Evolutionary conservation across 64 coral and sea anemone genomes (phyloP).

Genomic region (Actinia tenebrosa): DNA sequence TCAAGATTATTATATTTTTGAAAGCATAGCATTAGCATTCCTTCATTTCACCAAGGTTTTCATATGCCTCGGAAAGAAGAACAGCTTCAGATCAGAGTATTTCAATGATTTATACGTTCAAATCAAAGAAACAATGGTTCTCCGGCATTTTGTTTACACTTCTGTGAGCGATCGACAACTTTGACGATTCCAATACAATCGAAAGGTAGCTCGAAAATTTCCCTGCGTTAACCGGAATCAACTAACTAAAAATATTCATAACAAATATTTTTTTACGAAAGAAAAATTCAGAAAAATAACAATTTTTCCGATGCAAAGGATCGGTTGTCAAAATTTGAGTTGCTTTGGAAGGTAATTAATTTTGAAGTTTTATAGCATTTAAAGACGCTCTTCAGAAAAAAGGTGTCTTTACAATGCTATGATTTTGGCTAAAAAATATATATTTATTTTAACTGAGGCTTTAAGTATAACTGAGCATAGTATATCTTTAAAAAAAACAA

Average conservation of each 20-base stretch:
- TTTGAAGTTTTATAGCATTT: background rate
- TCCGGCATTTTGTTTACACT: conserved; percentile 3
- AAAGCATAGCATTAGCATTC: background rate
- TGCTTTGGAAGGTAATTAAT: background rate
- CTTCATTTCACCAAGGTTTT: background rate
- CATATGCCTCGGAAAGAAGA: background rate
- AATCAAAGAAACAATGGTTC: background rate
- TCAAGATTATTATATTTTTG: background rate
- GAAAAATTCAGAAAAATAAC: background rate
- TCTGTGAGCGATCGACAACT: background rate
- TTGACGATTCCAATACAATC: background rate
- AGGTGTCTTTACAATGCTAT: background rate
- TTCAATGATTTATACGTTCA: background rate
- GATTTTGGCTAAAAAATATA: background rate
- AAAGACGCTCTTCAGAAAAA: background rate
- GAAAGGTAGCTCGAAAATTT: background rate
- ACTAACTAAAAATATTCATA: background rate
- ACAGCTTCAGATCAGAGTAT: background rate
- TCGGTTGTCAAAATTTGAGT: background rate
- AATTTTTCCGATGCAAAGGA: background rate
- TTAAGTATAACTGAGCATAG: background rate
- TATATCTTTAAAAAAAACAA: background rate
- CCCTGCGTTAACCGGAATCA: background rate
- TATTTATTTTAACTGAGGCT: background rate
- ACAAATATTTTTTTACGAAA: background rate